A percentile compares a stretch with the other conserved stretches of the same genome.
phyloP scores from a whole-genome alignment of 2,113 vertebrate genomes.

The Leiothrix lutea region DNA sequence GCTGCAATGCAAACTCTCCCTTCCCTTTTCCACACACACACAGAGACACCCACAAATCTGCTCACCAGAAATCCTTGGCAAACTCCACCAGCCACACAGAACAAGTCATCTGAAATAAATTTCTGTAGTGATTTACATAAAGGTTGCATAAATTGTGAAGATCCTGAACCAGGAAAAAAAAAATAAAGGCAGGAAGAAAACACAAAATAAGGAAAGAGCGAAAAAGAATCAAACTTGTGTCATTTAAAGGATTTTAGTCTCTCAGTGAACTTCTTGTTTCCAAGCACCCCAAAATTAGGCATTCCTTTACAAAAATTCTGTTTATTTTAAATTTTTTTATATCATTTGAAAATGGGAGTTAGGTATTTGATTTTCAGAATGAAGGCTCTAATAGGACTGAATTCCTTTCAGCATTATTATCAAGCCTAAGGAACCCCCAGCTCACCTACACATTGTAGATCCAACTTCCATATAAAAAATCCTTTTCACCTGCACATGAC shows the following conservation, averaged over 20 bases:
- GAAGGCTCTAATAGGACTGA: not conserved
- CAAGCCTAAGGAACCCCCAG: not conserved
- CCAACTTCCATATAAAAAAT: not conserved
- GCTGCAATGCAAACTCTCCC: not conserved
- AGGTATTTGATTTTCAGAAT: not conserved
- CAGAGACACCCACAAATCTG: not conserved
- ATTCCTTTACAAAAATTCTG: not conserved
- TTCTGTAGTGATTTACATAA: not conserved
- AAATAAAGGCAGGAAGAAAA: not conserved
- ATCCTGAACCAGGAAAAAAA: too few species aligned
- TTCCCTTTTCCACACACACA: not conserved
- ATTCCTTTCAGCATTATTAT: not conserved
- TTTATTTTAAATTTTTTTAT: not conserved
- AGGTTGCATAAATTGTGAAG: too few species aligned
- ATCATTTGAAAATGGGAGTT: not conserved
- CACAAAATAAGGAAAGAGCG: not conserved
- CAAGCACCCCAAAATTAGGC: not conserved
- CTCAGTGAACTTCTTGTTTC: not conserved
- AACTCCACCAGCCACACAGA: not conserved
- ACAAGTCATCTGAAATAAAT: not conserved
- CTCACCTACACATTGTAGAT: not conserved
- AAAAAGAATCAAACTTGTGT: rapidly evolving
- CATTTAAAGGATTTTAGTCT: not conserved
- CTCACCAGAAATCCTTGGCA: not conserved
- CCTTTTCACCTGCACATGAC: not conserved